Evolutionary conservation across 2,113 vertebrate species (phyloP).

Genomic region (Charadrius vociferus): DNA sequence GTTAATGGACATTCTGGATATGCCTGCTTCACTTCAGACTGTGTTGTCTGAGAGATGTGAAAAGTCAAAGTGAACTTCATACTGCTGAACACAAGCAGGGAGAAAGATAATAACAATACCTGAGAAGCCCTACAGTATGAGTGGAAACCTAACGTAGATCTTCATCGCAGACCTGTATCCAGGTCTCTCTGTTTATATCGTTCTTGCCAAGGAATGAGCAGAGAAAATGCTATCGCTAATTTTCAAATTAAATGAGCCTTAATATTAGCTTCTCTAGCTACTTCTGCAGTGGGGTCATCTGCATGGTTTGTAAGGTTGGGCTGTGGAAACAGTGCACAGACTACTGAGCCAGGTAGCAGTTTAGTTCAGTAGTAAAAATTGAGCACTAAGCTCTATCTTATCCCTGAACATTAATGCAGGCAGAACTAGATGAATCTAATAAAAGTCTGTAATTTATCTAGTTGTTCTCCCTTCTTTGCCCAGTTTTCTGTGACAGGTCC

Average conservation of each 20-base stretch:
- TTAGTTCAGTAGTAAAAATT: background rate
- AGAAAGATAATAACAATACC: background rate
- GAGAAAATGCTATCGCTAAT: background rate
- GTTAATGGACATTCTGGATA: conserved; percentile 43
- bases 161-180: background rate
- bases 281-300: background rate
- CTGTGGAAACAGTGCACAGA: background rate
- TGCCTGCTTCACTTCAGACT: conserved; percentile 19
- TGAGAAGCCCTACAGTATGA: background rate
- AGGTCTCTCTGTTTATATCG: background rate
- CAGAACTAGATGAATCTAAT: background rate
- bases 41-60: background rate
- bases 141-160: background rate
- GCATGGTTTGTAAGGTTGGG: background rate
- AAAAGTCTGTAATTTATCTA: background rate
- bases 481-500: background rate
- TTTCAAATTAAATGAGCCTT: conserved; percentile 17
- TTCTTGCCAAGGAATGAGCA: background rate
- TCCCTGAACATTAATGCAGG: background rate
- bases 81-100: background rate
- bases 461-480: background rate
- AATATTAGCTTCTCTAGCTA: background rate
- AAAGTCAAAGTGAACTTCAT: background rate
- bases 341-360: background rate
- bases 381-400: background rate